phyloP scores from a whole-genome alignment of 2,797 vertebrate genomes.

The Okamejei kenojei region DNA sequence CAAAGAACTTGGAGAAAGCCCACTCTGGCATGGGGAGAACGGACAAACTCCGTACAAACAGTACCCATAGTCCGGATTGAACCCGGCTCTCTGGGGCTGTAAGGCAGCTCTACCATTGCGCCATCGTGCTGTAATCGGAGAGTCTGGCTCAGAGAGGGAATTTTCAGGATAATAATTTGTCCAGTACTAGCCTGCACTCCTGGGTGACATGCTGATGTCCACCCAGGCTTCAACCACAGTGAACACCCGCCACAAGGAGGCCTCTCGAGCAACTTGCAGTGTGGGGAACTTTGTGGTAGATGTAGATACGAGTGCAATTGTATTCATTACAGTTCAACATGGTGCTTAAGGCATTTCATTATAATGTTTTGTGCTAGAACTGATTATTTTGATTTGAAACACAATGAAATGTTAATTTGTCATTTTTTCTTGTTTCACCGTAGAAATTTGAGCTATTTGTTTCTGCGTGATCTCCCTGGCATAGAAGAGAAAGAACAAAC shows the following conservation, averaged over 20 bases:
- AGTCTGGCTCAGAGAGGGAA: background rate
- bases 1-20: too few species aligned
- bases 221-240: background rate
- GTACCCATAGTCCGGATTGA: too few species aligned
- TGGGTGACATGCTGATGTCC: background rate
- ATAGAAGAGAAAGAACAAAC: constrained; percentile 68
- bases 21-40: too few species aligned
- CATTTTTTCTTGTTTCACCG: constrained; percentile 40
- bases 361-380: background rate
- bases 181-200: background rate
- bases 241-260: background rate
- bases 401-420: background rate
- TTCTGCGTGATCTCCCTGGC: constrained; percentile 83
- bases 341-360: background rate
- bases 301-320: background rate
- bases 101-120: too few species aligned
- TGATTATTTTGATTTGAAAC: background rate
- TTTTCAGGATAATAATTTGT: background rate
- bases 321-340: background rate
- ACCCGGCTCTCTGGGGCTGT: too few species aligned
- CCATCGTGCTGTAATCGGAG: background rate
- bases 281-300: background rate
- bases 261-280: background rate
- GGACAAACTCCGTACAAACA: too few species aligned
- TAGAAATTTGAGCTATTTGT: constrained; percentile 81